Evolutionary conservation across 1,140 invertebrate genomes (phyloP), one percentile per base, ranked within the genome.

Genomic region (Drosophila pandora): DNA sequence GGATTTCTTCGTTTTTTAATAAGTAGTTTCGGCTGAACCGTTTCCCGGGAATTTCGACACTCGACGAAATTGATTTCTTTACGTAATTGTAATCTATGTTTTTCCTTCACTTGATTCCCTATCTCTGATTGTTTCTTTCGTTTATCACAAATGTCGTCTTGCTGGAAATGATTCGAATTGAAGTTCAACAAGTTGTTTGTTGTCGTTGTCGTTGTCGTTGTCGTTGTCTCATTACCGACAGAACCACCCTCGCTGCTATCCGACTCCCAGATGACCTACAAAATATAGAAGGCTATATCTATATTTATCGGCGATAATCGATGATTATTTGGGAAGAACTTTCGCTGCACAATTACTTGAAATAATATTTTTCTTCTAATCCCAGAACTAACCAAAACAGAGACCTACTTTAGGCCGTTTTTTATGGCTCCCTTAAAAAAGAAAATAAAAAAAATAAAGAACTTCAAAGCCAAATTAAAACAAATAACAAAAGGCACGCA

Each of bases 391-490:
- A 43, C 3, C 39, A 13, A n/a, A 43, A 13, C 12, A 25, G 37
- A 56, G 41, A 39, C 45, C n/a, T 25, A 25, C 9, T 28, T 7
- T 45, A 22, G 12, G 12, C 10, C 17, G 17, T 23, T 34, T 34
- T 60, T 55, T 30, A 61, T 25, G 50, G n/a, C 41, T 30, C 69
- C 21, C 47, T 22, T 56, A 23, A 34, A 74, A 74, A 45, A 45
- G 13, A 41, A 41, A 13, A 13, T 7, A n/a, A 41, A 5, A n/a
- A 41, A 13, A 41, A 3, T 3, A 41, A 41, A 41, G 72, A 74
- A 57, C 68, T 64, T 74, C 53, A 65, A 68, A 57, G 70, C 22
- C 13, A 57, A 74, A 74, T 74, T 74, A 74, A 75, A 75, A 65
- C 47, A 60, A 71, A 71, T 60, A 71, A 60, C 39, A 52, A 75